These are phyloP conservation scores for Orthonevra nobilis DNA, from an alignment of 2,888 invertebrate genomes.

Conservation along the genomic window DNA sequence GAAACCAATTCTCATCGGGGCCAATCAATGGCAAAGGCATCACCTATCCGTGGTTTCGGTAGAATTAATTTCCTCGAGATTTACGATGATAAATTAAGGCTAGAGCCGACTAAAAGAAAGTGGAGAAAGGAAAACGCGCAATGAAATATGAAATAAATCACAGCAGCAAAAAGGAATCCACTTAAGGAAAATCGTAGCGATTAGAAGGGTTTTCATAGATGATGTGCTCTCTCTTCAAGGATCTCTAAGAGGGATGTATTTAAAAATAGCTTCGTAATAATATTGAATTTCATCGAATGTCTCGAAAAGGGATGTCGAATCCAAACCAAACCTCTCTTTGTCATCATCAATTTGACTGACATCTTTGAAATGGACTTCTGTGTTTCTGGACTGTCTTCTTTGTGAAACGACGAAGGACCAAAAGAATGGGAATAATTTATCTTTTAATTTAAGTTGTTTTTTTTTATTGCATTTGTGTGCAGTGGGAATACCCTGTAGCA, in stretches of 20 bases:
- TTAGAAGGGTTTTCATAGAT: slow-evolving; percentile 64
- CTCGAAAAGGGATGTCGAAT: slow-evolving; percentile 25
- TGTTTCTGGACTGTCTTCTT: slow-evolving; percentile 12
- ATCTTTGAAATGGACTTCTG: slow-evolving; percentile 63
- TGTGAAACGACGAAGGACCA: slow-evolving; percentile 8
- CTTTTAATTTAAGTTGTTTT: slow-evolving; percentile 55
- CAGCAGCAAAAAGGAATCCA: slow-evolving; percentile 31
- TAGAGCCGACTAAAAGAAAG: slow-evolving; percentile 66
- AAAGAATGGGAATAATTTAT: slow-evolving; percentile 42
- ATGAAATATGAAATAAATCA: slow-evolving; percentile 70
- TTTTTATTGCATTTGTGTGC: slow-evolving; percentile 13
- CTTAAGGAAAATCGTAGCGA: slow-evolving; percentile 48
- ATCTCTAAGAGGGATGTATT: slow-evolving; percentile 50
- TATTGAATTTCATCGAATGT: slow-evolving; percentile 46
- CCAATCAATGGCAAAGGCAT: slow-evolving; percentile 33
- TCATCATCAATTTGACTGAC: slow-evolving; percentile 65
- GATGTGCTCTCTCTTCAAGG: slow-evolving; percentile 52
- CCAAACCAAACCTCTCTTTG: slow-evolving; percentile 40
- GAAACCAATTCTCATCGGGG: slow-evolving; percentile 1
- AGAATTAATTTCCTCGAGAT: slow-evolving; percentile 61
- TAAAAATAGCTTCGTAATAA: slow-evolving; percentile 54
- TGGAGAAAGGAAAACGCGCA: slow-evolving; percentile 66
- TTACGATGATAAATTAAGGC: slow-evolving; percentile 67
- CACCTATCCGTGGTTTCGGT: slow-evolving; percentile 56
- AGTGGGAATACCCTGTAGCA: slow-evolving; percentile 35